Base-by-base conservation (phyloP, 2,113 vertebrate genomes). In the Penelope pileata region DNA sequence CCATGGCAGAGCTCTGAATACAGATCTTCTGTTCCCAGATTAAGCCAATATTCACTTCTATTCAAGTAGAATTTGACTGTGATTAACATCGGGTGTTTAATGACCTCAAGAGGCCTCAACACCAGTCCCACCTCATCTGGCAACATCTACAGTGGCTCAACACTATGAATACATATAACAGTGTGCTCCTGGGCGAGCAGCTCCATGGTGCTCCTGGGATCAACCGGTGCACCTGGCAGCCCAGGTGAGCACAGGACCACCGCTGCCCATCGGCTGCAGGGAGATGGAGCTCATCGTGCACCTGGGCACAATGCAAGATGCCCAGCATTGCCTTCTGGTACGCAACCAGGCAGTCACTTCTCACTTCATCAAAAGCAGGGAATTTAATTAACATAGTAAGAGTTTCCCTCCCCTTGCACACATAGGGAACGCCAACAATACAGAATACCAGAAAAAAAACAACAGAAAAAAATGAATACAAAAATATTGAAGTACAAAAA, bases 21-120 rank as follows among this genome's bases (percentile, higher is more conserved):
- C 24, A 76, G 24, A 64, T 59, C 56, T 92, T 94, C 91, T 88
- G n/a, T 85, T 56, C 45, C 48, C 36, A 86, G 42, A 30, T 30
- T 83, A 30, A 9, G 77, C 56, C 51, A 91, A 40, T 75, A 56
- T 84, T 93, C 80, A 53, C 30, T 88, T 86, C 43, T 80, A 21
- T 51, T 79, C 48, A 64, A 50, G 53, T 8, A 64, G 62, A 90
- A 87, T 53, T 47, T 78, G 40, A 19, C 30, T 83, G 16, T 66
- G 84, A 89, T 81, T 93, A 82, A 82, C 66, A 42, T 3, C 7
- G 9, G 8, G 27, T 75, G 6, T 60, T 72, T 73, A 89, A 92
- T 7, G 43, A 94, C 22, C 8, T 21, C n/a, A 82, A 73, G 30
- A 88, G 63, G 51, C 30, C 24, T 66, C 58, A 56, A 26, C 53